Base-by-base conservation (phyloP, 2,888 invertebrate genomes). In the Hoplodrina ambigua region DNA sequence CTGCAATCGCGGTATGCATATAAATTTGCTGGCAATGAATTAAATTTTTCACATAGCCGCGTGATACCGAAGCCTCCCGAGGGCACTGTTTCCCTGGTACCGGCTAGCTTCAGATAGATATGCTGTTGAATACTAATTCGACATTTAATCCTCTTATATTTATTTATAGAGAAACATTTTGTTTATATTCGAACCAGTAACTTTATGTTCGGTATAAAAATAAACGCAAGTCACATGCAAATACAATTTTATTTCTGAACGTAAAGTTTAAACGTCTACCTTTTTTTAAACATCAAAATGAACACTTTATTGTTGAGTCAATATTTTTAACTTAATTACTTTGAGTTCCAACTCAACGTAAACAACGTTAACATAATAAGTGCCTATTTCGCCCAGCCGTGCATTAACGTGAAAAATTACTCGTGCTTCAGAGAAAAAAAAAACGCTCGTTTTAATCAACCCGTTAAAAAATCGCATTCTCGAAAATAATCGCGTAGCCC, bases 1-100 rank as follows among this genome's bases (percentile, higher is more conserved):
- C 86, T 92, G 90, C 93, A 91, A 88, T 78, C 88, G 88, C 84
- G 93, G 92, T 89, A 93, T 94, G 94, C 94, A 94, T 94, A 94
- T 90, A 91, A 94, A 93, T 92, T 88, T 85, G 83, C 85, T 80
- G 80, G 88, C 88, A 86, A 90, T 90, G 91, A 93, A 94, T 93
- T 92, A 92, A 91, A 92, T 93, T 93, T 93, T 92, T 92, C 90
- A 88, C 90, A 92, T 92, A 88, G 88, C 87, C 86, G 86, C 88
- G 89, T 77, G 83, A 84, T 86, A 86, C 79, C 83, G 82, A 86
- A 85, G 80, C 76, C 80, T 82, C 84, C 69, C 78, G 67, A 78
- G 81, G 81, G 80, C 71, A 85, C 75, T 78, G 78, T 74, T 73
- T 61, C 79, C 76, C 75, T 74, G 79, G 69, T 78, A 74, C 77